A percentile compares a stretch with the other conserved stretches of the same genome.
phyloP scores from a whole-genome alignment of 1,140 invertebrate genomes.

The Globodera rostochiensis region DNA sequence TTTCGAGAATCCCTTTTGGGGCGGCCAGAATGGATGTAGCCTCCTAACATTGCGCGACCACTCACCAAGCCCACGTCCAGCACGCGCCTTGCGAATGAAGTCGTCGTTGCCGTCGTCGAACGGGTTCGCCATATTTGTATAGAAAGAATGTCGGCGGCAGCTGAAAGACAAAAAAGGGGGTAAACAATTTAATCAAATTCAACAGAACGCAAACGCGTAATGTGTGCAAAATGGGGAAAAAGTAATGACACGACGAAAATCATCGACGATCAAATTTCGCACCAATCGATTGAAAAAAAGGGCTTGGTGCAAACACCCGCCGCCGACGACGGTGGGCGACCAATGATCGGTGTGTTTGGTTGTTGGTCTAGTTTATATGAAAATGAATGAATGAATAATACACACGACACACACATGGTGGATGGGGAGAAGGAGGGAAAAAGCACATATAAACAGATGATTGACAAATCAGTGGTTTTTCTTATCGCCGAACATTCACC shows the following conservation, averaged over 20 bases:
- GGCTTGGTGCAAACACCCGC: too few relatives aligned
- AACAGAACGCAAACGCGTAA: background rate
- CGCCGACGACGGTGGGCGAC: too few relatives aligned
- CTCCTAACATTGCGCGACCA: background rate
- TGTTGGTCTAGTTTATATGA: too few relatives aligned
- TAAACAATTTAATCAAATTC: background rate
- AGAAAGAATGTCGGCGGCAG: background rate
- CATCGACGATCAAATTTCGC: background rate
- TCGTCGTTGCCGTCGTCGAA: conserved; percentile 48
- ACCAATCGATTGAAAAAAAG: too few relatives aligned
- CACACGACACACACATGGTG: too few relatives aligned
- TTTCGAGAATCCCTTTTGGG: too few relatives aligned
- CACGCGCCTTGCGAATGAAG: background rate
- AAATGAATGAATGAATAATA: too few relatives aligned
- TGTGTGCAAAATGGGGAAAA: background rate
- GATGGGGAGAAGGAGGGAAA: too few relatives aligned
- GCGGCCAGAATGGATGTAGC: too few relatives aligned
- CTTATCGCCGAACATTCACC: background rate
- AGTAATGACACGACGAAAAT: background rate
- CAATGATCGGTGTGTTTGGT: too few relatives aligned
- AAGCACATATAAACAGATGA: too few relatives aligned
- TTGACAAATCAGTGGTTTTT: background rate
- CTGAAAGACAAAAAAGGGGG: background rate
- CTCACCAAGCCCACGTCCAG: conserved; percentile 14
- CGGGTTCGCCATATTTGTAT: conserved; percentile 50